Conservation (phyloP, 2,888 invertebrate species). For the Acanthosepion lycidas region DNA sequence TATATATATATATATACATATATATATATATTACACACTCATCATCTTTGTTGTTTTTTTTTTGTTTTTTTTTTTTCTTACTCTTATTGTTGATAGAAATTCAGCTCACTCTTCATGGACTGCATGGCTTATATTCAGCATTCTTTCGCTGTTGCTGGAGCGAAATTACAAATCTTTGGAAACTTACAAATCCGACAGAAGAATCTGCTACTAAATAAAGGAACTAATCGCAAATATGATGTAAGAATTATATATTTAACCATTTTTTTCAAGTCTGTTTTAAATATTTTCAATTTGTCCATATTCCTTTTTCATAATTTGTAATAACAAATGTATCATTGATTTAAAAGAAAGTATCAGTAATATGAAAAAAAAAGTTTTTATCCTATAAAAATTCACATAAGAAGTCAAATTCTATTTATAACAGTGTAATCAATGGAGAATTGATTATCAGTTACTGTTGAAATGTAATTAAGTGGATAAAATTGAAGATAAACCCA, state of each 20-base stretch:
- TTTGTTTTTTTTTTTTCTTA: neutral
- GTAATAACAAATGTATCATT: neutral
- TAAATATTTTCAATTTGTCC: too few relatives aligned
- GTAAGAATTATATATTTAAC: slow-evolving; percentile 58
- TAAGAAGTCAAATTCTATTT: neutral
- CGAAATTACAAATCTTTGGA: slow-evolving; percentile 74
- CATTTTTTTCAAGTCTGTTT: neutral
- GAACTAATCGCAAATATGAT: slow-evolving; percentile 78
- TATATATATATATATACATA: too few relatives aligned
- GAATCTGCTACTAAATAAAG: slow-evolving; percentile 72
- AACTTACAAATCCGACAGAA: slow-evolving; percentile 76
- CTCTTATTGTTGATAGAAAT: slow-evolving; percentile 69
- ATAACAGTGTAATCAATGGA: neutral
- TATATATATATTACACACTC: too few relatives aligned
- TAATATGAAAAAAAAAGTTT: neutral
- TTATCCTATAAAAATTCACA: neutral
- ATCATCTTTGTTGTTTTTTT: too few relatives aligned
- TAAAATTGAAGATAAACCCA: neutral
- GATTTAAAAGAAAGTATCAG: neutral
- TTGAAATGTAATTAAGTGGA: neutral
- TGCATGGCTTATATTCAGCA: slow-evolving; percentile 75
- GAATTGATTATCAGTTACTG: neutral
- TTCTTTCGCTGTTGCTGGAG: slow-evolving; percentile 73
- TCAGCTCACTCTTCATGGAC: slow-evolving; percentile 76
- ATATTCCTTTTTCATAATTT: too few relatives aligned